Conservation (phyloP, 2,113 vertebrate genomes). For the Malaclemys terrapin region DNA sequence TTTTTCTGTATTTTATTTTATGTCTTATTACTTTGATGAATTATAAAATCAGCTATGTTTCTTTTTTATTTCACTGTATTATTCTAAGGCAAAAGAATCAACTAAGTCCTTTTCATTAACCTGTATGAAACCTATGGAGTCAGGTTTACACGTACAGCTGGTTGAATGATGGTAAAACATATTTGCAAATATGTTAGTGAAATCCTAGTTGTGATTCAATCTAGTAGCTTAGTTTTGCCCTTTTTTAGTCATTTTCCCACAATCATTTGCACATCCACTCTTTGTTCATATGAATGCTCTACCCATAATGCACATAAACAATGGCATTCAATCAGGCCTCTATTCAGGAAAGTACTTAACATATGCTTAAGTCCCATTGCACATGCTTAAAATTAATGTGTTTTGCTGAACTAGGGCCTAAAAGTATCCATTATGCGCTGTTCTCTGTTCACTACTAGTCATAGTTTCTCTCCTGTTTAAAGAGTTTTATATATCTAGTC, state of each 20-base stretch:
- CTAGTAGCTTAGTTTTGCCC: neutral
- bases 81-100: neutral
- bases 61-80: slow-evolving; percentile 9
- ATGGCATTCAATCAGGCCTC: slow-evolving; percentile 9
- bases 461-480: neutral
- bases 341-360: slow-evolving; percentile 11
- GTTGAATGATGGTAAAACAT: neutral
- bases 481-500: neutral
- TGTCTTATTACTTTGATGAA: neutral
- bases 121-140: neutral
- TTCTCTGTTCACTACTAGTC: neutral
- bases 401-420: neutral
- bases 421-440: neutral
- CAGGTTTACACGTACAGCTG: slow-evolving; percentile 8
- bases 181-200: slow-evolving; percentile 6
- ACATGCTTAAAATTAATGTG: neutral
- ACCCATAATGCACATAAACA: neutral
- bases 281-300: neutral
- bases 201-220: neutral
- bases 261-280: neutral
- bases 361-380: slow-evolving; percentile 37
- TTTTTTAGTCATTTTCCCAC: slow-evolving; percentile 21
- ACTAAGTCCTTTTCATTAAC: neutral
- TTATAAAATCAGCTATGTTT: neutral
- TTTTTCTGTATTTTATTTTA: neutral